Evolutionary conservation across 2,797 vertebrate species (phyloP).

Genomic region (Cossypha caffra): DNA sequence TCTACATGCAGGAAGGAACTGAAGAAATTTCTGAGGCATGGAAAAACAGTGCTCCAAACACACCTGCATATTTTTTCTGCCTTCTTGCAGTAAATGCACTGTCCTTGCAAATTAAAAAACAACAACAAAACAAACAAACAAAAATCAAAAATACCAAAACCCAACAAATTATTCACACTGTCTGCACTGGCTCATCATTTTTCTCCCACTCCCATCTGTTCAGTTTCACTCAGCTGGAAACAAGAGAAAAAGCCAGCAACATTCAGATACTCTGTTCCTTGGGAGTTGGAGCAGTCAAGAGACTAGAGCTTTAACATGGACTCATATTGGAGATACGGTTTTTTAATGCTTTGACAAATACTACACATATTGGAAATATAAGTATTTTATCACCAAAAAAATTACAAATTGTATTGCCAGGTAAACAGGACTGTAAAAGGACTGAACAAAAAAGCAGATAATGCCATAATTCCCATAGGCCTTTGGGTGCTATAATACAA

Average conservation of each 20-base stretch:
- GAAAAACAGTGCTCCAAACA: not conserved
- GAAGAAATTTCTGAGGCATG: not conserved
- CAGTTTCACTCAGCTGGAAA: conserved; percentile 46
- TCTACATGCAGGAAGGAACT: not conserved
- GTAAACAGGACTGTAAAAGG: not conserved
- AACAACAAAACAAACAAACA: too few species aligned
- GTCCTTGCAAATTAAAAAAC: not conserved
- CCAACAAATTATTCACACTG: conserved; percentile 2
- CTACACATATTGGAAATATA: too few species aligned
- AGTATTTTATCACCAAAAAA: not conserved
- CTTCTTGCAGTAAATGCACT: not conserved
- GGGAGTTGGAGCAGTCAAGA: not conserved
- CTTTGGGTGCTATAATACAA: not conserved
- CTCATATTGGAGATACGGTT: fast-evolving
- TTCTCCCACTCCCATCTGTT: conserved; percentile 67
- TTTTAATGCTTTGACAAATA: not conserved
- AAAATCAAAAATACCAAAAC: not conserved
- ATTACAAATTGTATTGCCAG: not conserved
- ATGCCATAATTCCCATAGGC: not conserved
- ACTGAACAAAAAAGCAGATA: not conserved
- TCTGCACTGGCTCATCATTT: not conserved
- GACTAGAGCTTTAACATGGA: not conserved
- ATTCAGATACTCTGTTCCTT: not conserved
- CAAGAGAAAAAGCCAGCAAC: not conserved
- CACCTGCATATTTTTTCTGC: not conserved